Conservation (phyloP, 2,113 vertebrate species). For the Scytalopus superciliaris region DNA sequence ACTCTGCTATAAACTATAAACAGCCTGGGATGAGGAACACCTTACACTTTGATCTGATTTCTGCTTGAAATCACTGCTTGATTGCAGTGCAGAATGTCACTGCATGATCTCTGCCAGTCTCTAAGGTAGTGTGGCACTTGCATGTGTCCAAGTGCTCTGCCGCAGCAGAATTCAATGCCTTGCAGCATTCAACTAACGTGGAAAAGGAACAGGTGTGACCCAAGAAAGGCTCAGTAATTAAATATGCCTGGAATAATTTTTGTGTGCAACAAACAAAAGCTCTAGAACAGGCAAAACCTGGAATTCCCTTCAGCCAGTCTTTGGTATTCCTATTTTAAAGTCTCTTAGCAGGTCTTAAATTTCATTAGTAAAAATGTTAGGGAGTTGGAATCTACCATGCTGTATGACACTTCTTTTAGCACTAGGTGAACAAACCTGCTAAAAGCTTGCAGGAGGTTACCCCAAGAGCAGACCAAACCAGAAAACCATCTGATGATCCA, state of each 20-base stretch:
- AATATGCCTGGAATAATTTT: not conserved
- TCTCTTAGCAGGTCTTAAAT: not conserved
- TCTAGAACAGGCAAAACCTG: not conserved
- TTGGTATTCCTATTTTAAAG: not conserved
- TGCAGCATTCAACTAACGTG: fast-evolving
- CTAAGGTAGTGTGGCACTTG: too few relatives aligned
- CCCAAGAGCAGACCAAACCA: not conserved
- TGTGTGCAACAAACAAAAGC: not conserved
- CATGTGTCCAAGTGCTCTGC: not conserved
- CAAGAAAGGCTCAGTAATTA: not conserved
- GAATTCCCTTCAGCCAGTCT: not conserved
- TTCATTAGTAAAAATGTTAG: not conserved
- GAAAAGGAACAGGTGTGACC: not conserved
- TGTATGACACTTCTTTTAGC: too few relatives aligned
- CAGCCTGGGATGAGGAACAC: not conserved
- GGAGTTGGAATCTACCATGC: not conserved
- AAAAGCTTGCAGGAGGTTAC: not conserved
- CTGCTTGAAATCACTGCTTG: not conserved
- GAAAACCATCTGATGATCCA: not conserved
- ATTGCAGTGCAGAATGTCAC: not conserved
- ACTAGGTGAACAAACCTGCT: not conserved
- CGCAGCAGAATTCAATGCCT: fast-evolving
- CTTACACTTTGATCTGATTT: not conserved
- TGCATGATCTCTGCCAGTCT: not conserved
- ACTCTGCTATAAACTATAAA: not conserved